phyloP scores from a whole-genome alignment of 2,888 invertebrate species.

The Adelphocoris suturalis region DNA sequence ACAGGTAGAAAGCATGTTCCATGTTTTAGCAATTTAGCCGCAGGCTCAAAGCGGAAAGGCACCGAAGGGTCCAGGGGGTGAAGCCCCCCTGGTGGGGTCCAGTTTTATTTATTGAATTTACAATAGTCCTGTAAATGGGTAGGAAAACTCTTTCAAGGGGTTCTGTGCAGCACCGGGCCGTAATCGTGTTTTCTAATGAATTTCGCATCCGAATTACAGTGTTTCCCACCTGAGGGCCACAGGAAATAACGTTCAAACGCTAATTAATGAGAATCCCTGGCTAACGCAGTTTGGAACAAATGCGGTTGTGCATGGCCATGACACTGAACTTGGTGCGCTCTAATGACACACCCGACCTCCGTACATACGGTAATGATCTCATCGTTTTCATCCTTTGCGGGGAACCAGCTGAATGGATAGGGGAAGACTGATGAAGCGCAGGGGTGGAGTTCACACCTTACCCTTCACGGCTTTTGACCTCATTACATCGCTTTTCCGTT shows the following conservation, averaged over 20 bases:
- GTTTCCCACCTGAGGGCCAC: no score
- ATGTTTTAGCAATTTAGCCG: no score
- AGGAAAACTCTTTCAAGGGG: no score
- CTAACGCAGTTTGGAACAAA: not conserved
- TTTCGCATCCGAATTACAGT: not conserved
- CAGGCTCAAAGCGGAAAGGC: no score
- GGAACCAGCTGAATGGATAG: not conserved
- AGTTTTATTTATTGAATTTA: no score
- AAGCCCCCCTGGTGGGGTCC: no score
- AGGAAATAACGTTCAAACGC: not conserved
- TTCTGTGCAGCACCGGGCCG: no score
- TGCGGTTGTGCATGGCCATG: conserved; percentile 34
- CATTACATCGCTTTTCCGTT: conserved; percentile 5
- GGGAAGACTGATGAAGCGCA: not conserved
- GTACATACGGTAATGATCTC: conserved; percentile 9
- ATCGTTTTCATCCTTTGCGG: not conserved
- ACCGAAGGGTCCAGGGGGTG: no score
- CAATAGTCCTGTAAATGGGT: no score
- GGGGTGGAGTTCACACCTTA: conserved; percentile 2
- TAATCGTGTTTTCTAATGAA: not conserved
- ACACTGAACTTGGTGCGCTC: conserved; percentile 15
- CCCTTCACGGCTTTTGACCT: not conserved
- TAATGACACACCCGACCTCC: not conserved
- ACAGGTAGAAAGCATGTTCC: no score
- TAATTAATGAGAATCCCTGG: not conserved